Base-by-base conservation (phyloP, 2,113 vertebrate species). In the Hemiprocne comata region DNA sequence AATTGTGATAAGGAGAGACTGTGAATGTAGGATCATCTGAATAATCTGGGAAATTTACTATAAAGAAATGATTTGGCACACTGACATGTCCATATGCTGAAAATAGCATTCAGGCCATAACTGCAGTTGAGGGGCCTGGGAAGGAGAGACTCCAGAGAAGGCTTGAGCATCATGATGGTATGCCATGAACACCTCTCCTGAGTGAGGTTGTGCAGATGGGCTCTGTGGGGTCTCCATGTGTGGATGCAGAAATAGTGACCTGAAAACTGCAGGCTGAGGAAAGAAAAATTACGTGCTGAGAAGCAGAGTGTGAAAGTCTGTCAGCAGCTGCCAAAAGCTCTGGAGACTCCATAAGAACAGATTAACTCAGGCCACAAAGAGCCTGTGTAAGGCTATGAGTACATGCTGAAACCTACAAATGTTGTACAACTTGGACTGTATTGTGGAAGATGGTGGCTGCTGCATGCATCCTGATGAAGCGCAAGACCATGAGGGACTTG, bases 381-480 rank as follows among this genome's bases (percentile, higher is more conserved):
- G 23, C 51, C 42, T 42, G 72, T 20, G 65, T 9, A 33, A 84
- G 34, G 34, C 50, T 57, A 16, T 28, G 64, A 17, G 79, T 2
- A 3, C 18, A 17, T 36, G 34, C 40, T 13, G 11, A 17, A 28
- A 44, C 9, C 57, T 44, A 25, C 50, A 42, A 36, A 29, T 10
- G 26, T 26, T 51, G 42, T 71, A 23, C 12, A 57, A 11, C 67
- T 54, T 0, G 0, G 24, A 21, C 11, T 1, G 0, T 69, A 20
- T 4, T 42, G 51, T 44, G 61, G 8, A 74, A 61, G 20, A 44
- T 1, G 0, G 60, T 25, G 13, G 19, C 20, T 58, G 40, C 17
- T 67, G 17, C 53, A 28, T 31, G 20, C 46, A 73, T n/a, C 20
- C 46, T 67, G 29, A 31, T 0, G 1, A 54, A 85, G 53, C 29